Evolutionary conservation across 1,140 invertebrate genomes (phyloP).

Genomic region (Macrobrachium rosenbergii): DNA sequence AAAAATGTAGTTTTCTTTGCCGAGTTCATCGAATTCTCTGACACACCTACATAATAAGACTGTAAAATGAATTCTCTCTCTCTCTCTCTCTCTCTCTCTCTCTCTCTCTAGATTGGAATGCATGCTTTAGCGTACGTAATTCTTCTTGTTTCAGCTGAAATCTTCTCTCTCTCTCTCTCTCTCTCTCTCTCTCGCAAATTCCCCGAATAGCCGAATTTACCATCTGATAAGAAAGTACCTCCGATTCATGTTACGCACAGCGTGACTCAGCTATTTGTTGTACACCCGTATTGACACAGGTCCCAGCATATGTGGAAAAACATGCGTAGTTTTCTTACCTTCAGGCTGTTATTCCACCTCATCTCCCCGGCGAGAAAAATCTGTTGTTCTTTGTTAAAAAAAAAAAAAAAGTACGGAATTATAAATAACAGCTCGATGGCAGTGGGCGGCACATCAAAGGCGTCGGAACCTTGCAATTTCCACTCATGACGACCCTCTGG

Average conservation of each 20-base stretch:
- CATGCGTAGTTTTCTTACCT: not conserved
- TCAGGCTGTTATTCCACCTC: not conserved
- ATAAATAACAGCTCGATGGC: no score
- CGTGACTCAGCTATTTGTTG: no score
- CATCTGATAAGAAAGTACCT: no score
- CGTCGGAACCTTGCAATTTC: not conserved
- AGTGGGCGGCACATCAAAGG: not conserved
- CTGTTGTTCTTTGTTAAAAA: no score
- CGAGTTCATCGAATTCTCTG: not conserved
- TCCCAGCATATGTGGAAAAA: not conserved
- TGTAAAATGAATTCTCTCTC: not conserved
- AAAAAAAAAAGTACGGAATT: no score
- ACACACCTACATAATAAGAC: no score
- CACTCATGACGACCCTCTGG: no score
- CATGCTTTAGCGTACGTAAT: no score
- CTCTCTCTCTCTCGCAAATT: not conserved
- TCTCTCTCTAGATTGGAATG: not conserved
- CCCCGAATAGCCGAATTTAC: not conserved
- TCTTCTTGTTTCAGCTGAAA: not conserved
- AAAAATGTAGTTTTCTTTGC: not conserved
- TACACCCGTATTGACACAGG: no score
- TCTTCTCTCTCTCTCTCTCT: constrained; percentile 22
- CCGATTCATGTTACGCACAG: no score
- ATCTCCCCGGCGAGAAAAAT: not conserved
- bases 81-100: not conserved